Evolutionary conservation across 2,888 invertebrate genomes (phyloP).

Genomic region (Apantesis nais): DNA sequence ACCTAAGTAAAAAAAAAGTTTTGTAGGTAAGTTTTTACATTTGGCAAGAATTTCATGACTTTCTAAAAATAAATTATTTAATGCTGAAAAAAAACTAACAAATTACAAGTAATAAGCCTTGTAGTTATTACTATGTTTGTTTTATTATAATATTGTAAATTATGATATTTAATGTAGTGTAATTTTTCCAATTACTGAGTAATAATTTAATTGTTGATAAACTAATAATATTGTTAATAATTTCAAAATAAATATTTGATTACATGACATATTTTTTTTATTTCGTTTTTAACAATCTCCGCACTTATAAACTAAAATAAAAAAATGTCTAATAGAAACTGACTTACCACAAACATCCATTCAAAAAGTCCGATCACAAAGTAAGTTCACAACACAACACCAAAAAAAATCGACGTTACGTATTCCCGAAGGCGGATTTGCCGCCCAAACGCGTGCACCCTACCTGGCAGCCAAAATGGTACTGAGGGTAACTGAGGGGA

Average conservation of each 20-base stretch:
- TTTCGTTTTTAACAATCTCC: neutral
- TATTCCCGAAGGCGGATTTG: slow-evolving; percentile 54
- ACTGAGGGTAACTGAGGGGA: slow-evolving; percentile 71
- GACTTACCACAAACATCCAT: slow-evolving; percentile 56
- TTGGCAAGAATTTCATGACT: neutral
- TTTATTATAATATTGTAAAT: neutral
- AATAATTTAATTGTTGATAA: neutral
- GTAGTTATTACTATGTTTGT: neutral
- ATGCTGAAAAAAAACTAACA: too few relatives aligned
- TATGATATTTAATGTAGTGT: neutral
- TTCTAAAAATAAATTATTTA: too few relatives aligned
- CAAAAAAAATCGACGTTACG: slow-evolving; percentile 42
- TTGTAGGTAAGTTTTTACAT: too few relatives aligned
- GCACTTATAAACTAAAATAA: neutral
- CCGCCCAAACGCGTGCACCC: slow-evolving; percentile 67
- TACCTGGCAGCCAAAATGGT: slow-evolving; percentile 54
- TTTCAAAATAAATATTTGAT: neutral
- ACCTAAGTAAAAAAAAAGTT: neutral
- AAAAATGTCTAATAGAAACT: neutral
- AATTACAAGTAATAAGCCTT: too few relatives aligned
- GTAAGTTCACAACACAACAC: slow-evolving; percentile 49
- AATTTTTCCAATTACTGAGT: too few relatives aligned
- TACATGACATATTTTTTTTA: neutral
- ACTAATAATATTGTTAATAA: neutral
- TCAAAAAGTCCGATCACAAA: slow-evolving; percentile 62